Percentiles rank a stretch among this genome's conserved stretches.
These are phyloP conservation scores for Empis stercorea DNA, from an alignment of 2,888 invertebrate genomes.

Conservation along the genomic window DNA sequence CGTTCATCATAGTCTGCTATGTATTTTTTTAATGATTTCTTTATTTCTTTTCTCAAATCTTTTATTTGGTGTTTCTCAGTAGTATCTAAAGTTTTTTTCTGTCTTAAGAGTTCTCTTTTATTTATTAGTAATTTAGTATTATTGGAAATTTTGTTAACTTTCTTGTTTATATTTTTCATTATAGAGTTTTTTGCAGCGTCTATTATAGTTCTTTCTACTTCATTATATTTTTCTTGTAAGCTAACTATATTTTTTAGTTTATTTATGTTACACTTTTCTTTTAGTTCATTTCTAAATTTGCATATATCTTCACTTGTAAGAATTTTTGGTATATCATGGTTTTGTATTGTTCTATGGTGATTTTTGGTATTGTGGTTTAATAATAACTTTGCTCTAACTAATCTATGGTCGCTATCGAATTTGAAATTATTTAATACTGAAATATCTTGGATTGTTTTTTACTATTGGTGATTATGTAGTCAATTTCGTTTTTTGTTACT, in stretches of 20 bases:
- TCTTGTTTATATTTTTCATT: background rate
- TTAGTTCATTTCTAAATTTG: no score
- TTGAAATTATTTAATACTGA: background rate
- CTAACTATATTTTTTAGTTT: background rate
- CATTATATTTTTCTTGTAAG: constrained; percentile 2
- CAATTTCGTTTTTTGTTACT: constrained; percentile 1
- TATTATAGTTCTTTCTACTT: background rate
- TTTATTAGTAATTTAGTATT: background rate
- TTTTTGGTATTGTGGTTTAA: background rate
- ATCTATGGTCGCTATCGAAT: constrained; percentile 1
- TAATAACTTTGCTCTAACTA: background rate
- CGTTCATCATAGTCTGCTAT: background rate
- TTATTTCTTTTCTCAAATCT: background rate
- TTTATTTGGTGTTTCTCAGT: background rate
- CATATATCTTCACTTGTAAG: constrained; percentile 2
- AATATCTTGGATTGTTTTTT: constrained; percentile 3
- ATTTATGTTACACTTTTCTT: background rate
- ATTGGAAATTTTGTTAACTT: background rate
- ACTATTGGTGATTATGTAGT: constrained; percentile 2
- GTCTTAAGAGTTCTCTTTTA: background rate
- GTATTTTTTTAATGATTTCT: background rate
- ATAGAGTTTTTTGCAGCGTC: background rate
- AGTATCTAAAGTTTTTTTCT: background rate
- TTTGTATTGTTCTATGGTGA: background rate
- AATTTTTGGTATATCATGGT: background rate